These are phyloP conservation scores for Lasiurus borealis DNA, from an alignment of 2,113 vertebrate genomes.

Conservation along the genomic window DNA sequence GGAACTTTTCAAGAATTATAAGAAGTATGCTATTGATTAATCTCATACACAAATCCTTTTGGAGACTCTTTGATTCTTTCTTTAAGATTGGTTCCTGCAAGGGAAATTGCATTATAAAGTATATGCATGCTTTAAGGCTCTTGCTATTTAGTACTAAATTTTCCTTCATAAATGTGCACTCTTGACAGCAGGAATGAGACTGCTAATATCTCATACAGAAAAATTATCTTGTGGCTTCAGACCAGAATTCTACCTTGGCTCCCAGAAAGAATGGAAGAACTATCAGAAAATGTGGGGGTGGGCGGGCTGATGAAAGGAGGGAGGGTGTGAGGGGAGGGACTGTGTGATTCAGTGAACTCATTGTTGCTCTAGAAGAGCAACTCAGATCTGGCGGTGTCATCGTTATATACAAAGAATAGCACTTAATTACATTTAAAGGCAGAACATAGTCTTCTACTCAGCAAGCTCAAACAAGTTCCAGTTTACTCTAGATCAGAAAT, in stretches of 20 bases:
- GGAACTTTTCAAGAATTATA: slow-evolving; percentile 19
- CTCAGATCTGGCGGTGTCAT: background rate
- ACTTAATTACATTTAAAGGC: slow-evolving; percentile 65
- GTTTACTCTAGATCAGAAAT: slow-evolving; percentile 46
- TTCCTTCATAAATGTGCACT: background rate
- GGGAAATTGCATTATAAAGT: slow-evolving; percentile 2
- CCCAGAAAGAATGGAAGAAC: slow-evolving; percentile 3
- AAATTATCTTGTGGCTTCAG: slow-evolving; percentile 32
- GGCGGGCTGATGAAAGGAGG: background rate
- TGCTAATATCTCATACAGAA: background rate
- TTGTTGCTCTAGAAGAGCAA: background rate
- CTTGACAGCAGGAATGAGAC: background rate
- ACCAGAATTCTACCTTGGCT: slow-evolving; percentile 44
- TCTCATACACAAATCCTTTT: background rate
- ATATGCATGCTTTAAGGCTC: background rate
- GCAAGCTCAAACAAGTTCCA: slow-evolving; percentile 64
- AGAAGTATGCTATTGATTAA: background rate
- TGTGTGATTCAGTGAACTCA: slow-evolving; percentile 32
- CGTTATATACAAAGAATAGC: slow-evolving; percentile 26
- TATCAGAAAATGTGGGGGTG: background rate
- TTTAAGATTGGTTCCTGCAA: background rate
- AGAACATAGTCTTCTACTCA: slow-evolving; percentile 14
- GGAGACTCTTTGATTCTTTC: slow-evolving; percentile 42
- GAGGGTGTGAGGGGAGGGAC: background rate
- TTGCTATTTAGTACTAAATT: background rate